These are phyloP conservation scores for Strix uralensis DNA, from an alignment of 2,113 vertebrate genomes.

Conservation along the genomic window DNA sequence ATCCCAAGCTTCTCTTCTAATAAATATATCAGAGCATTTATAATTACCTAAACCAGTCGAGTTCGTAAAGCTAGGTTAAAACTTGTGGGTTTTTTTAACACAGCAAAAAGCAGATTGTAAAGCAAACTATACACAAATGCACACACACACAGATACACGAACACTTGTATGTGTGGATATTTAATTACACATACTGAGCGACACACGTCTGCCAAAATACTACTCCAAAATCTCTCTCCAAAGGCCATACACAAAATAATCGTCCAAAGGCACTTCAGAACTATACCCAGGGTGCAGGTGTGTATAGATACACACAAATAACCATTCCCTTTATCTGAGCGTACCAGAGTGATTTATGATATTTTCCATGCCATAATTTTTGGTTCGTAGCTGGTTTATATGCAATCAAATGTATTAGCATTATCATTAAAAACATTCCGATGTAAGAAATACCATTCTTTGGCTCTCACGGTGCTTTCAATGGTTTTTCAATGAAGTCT, in stretches of 20 bases:
- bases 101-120: not conserved
- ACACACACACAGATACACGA: not conserved
- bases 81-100: not conserved
- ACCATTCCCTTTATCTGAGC: not conserved
- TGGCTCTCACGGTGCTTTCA: not conserved
- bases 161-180: not conserved
- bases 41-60: not conserved
- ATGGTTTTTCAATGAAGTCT: not conserved
- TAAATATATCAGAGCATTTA: not conserved
- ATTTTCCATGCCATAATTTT: not conserved
- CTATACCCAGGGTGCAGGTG: not conserved
- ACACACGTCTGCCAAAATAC: not conserved
- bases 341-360: not conserved
- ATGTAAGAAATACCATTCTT: not conserved
- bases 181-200: not conserved
- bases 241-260: not conserved
- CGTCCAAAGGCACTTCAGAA: not conserved
- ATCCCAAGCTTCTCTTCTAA: not conserved
- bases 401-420: not conserved
- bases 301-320: rapidly evolving
- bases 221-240: not conserved
- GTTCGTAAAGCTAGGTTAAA: not conserved
- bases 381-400: not conserved
- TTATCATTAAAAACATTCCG: not conserved
- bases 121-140: not conserved